A percentile compares a stretch with the other conserved stretches of the same genome.
Conservation (phyloP, 53 echinoderm and acorn worm species). For the Apostichopus leukothele region DNA sequence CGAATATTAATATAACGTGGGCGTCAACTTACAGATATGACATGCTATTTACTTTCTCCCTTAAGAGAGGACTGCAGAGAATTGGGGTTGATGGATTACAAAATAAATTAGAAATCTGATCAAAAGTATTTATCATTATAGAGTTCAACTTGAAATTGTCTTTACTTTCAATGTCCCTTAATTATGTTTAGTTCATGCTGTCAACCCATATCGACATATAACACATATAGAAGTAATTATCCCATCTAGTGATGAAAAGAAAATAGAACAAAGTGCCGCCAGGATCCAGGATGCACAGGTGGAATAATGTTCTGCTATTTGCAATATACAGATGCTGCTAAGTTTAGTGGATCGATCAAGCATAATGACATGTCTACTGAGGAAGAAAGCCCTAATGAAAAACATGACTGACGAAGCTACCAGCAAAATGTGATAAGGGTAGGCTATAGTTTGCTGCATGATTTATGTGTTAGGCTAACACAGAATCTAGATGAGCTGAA, state of each 20-base stretch:
- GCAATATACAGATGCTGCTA: neutral
- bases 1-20: too few species aligned
- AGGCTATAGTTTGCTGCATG: neutral
- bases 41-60: too few species aligned
- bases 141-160: too few species aligned
- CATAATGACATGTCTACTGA: neutral
- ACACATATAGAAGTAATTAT: neutral
- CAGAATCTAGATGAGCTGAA: neutral
- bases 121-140: too few species aligned
- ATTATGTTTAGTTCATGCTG: too few species aligned
- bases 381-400: neutral
- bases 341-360: neutral
- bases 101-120: too few species aligned
- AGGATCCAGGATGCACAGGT: neutral
- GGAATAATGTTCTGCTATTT: too few species aligned
- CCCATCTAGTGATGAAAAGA: neutral
- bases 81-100: too few species aligned
- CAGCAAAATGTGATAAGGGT: neutral
- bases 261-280: neutral
- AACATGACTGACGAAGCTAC: neutral
- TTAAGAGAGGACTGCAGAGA: too few species aligned
- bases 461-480: neutral
- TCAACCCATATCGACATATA: too few species aligned
- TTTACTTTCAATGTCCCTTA: too few species aligned
- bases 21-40: too few species aligned